These are phyloP conservation scores for Plebejus argus DNA, from an alignment of 2,888 invertebrate species.

Conservation along the genomic window DNA sequence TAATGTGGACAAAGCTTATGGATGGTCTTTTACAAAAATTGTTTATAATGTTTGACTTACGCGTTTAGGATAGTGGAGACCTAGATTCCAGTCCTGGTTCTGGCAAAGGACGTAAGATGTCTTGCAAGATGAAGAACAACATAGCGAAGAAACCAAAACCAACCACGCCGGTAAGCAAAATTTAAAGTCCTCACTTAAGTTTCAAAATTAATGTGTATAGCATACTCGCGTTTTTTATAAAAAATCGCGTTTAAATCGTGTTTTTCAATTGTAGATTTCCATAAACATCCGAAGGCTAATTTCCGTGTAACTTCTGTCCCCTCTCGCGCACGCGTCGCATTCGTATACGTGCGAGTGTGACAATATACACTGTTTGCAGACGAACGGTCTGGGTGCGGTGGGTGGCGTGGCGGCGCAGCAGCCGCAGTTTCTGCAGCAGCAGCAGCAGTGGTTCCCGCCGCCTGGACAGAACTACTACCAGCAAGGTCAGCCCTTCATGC, in stretches of 20 bases:
- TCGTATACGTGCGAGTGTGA: background rate
- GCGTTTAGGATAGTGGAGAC: constrained; percentile 79
- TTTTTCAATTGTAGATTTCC: no score
- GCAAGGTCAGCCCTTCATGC: constrained; percentile 55
- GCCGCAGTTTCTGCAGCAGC: constrained; percentile 78
- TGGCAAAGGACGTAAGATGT: constrained; percentile 73
- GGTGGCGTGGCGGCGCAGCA: constrained; percentile 70
- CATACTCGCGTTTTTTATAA: no score
- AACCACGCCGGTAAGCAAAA: constrained; percentile 66
- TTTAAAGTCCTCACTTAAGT: background rate
- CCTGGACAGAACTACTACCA: constrained; percentile 74
- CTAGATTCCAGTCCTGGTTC: constrained; percentile 84
- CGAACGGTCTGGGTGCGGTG: constrained; percentile 62
- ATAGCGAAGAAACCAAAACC: constrained; percentile 72
- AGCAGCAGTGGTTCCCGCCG: constrained; percentile 82
- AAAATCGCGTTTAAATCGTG: no score
- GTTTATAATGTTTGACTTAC: background rate
- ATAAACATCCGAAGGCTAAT: no score
- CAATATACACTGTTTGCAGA: constrained; percentile 46
- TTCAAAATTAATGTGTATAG: no score
- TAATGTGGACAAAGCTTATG: no score
- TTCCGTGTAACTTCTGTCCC: no score
- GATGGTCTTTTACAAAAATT: no score
- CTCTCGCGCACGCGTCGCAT: no score
- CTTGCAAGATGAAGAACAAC: constrained; percentile 77